phyloP scores from a whole-genome alignment of 1,140 invertebrate genomes.

The Lucilia cuprina region DNA sequence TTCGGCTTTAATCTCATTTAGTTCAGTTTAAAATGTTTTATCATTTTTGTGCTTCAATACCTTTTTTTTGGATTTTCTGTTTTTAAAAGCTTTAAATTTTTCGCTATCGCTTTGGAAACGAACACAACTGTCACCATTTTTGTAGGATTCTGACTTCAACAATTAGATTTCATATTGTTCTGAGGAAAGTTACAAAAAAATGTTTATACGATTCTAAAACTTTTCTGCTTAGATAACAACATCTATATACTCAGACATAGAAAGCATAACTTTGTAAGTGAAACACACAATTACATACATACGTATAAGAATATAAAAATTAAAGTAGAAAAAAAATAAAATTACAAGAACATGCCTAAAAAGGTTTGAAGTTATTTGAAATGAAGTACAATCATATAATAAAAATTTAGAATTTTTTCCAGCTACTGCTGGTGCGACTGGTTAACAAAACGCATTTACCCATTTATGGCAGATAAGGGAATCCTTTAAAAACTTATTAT shows the following conservation, averaged over 20 bases:
- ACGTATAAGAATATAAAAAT: background rate
- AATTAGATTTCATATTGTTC: background rate
- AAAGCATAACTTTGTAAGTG: background rate
- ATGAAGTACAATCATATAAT: conserved; percentile 8
- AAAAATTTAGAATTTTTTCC: background rate
- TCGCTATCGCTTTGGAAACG: too few species aligned
- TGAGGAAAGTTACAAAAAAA: background rate
- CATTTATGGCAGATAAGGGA: background rate
- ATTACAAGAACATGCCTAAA: background rate
- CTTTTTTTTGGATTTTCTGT: too few species aligned
- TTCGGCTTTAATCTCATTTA: too few species aligned
- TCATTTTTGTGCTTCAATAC: too few species aligned
- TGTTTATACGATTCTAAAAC: background rate
- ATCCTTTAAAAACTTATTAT: too few species aligned
- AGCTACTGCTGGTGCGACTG: background rate
- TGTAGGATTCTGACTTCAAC: background rate
- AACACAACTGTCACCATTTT: too few species aligned
- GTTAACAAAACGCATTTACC: background rate
- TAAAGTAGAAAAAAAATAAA: background rate
- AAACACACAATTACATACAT: background rate
- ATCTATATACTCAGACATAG: background rate
- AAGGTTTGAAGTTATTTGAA: background rate
- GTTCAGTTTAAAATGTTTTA: too few species aligned
- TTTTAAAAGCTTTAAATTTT: too few species aligned
- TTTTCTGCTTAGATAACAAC: background rate